Conservation (phyloP, 2,113 vertebrate genomes). For the Glareola pratincola region DNA sequence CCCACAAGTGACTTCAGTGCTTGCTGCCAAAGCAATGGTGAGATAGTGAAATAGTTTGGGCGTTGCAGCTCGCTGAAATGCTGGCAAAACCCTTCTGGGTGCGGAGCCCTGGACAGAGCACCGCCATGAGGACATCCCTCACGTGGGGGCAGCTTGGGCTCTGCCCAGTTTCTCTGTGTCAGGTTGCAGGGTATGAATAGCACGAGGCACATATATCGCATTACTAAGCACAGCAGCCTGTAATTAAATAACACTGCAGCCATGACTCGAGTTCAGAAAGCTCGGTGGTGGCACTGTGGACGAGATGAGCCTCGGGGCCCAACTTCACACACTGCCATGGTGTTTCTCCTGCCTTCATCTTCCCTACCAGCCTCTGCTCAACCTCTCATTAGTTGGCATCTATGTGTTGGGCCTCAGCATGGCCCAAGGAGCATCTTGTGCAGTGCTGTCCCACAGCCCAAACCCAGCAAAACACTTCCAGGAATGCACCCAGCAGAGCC, state of each 20-base stretch:
- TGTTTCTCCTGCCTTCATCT: neutral
- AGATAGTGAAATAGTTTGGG: neutral
- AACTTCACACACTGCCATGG: neutral
- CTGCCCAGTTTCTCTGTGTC: neutral
- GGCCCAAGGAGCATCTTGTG: neutral
- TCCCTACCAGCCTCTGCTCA: neutral
- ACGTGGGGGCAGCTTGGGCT: neutral
- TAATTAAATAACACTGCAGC: neutral
- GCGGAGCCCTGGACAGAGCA: neutral
- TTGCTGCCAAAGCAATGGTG: neutral
- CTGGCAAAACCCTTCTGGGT: neutral
- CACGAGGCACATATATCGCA: neutral
- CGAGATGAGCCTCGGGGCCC: neutral
- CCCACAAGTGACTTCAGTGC: neutral
- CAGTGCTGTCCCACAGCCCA: neutral
- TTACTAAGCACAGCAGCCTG: neutral
- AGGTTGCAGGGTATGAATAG: neutral
- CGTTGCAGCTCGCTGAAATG: neutral
- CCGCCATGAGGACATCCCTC: fast-evolving
- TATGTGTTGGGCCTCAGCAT: neutral
- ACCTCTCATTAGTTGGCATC: neutral
- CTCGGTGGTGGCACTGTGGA: neutral
- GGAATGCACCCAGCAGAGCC: neutral
- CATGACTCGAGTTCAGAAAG: neutral
- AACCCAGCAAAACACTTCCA: neutral